These are phyloP conservation scores for Tinamus guttatus DNA, from an alignment of 2,113 vertebrate species.

Conservation along the genomic window DNA sequence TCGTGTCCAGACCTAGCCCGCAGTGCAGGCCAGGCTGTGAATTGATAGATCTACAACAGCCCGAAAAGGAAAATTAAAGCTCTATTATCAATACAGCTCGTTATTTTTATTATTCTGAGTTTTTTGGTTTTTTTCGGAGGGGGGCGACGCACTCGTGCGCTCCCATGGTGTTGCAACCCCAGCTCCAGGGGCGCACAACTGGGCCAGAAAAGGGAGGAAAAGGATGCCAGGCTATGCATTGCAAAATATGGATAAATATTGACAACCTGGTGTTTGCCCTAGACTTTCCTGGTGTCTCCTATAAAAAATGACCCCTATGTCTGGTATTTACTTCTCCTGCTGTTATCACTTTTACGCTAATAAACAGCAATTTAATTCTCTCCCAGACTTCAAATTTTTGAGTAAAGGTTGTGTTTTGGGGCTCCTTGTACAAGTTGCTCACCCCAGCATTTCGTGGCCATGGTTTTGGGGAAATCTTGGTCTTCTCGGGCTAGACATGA, in stretches of 20 bases:
- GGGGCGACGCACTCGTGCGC: neutral
- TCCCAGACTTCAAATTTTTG: neutral
- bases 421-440: neutral
- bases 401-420: neutral
- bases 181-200: neutral
- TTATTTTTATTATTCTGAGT: neutral
- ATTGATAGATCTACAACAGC: neutral
- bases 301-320: neutral
- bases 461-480: neutral
- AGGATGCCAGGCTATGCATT: neutral
- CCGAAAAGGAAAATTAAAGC: neutral
- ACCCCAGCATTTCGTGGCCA: neutral
- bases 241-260: neutral
- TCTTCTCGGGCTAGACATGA: neutral
- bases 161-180: neutral
- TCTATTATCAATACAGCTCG: neutral
- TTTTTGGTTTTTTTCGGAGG: neutral
- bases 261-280: neutral
- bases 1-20: neutral
- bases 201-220: neutral
- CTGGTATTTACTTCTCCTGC: conserved; percentile 23
- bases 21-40: neutral
- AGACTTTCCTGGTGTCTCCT: neutral
- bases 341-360: neutral
- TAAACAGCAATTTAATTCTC: neutral